Evolutionary conservation across 2,113 vertebrate species (phyloP).

Genomic region (Cathartes aura): DNA sequence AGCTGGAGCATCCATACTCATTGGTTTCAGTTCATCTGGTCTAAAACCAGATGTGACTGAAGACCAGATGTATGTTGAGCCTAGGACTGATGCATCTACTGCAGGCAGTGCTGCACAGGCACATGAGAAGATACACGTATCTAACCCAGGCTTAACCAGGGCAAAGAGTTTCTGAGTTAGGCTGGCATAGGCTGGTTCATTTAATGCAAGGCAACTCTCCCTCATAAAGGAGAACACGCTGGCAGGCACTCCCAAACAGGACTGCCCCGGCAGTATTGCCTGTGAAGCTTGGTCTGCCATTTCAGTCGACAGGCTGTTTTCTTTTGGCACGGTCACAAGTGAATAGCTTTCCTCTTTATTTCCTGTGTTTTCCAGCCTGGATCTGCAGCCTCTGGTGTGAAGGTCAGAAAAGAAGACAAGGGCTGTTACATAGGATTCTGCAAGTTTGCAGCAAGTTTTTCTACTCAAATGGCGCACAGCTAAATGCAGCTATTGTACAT

Average conservation of each 20-base stretch:
- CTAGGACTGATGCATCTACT: neutral
- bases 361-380: neutral
- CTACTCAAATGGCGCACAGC: neutral
- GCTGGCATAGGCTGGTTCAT: neutral
- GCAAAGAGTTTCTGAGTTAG: neutral
- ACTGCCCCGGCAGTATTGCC: neutral
- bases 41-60: neutral
- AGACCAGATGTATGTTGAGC: no score
- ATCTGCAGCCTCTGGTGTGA: neutral
- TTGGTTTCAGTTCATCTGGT: neutral
- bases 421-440: neutral
- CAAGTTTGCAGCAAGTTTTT: neutral
- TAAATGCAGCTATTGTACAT: neutral
- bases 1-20: neutral
- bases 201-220: neutral
- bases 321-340: neutral
- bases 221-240: neutral
- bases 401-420: neutral
- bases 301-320: neutral
- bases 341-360: neutral
- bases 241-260: neutral
- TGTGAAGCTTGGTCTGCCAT: neutral
- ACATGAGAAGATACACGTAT: neutral
- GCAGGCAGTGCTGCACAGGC: neutral
- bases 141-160: neutral